These are phyloP conservation scores for Scopus umbretta DNA, from an alignment of 2,113 vertebrate genomes.

Conservation along the genomic window DNA sequence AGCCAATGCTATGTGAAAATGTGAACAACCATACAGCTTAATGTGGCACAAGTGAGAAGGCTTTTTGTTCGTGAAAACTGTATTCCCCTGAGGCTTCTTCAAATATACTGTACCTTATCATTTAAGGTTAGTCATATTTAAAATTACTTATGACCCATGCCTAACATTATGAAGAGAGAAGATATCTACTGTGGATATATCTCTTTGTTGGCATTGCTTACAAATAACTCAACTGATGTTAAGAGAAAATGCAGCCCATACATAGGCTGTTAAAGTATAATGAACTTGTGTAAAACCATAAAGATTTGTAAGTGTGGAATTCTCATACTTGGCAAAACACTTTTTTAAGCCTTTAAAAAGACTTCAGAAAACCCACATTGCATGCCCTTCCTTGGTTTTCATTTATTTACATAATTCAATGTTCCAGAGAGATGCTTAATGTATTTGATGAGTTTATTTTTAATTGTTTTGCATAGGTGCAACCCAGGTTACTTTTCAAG, in stretches of 20 bases:
- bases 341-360: not conserved
- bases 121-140: not conserved
- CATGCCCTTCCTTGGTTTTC: not conserved
- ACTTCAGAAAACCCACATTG: not conserved
- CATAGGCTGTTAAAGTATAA: not conserved
- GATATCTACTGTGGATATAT: not conserved
- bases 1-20: not conserved
- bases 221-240: not conserved
- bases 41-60: not conserved
- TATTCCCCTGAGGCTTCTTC: not conserved
- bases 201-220: not conserved
- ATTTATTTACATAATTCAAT: not conserved
- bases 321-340: not conserved
- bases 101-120: not conserved
- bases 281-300: not conserved
- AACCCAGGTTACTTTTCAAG: conserved; percentile 23
- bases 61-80: not conserved
- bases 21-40: not conserved
- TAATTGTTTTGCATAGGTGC: conserved; percentile 1
- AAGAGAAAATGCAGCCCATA: not conserved
- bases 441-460: not conserved
- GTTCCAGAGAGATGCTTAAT: not conserved
- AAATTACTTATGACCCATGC: not conserved
- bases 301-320: not conserved
- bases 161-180: not conserved